These are phyloP conservation scores for Leucophenga montana DNA, from an alignment of 2,888 invertebrate genomes.

Conservation along the genomic window DNA sequence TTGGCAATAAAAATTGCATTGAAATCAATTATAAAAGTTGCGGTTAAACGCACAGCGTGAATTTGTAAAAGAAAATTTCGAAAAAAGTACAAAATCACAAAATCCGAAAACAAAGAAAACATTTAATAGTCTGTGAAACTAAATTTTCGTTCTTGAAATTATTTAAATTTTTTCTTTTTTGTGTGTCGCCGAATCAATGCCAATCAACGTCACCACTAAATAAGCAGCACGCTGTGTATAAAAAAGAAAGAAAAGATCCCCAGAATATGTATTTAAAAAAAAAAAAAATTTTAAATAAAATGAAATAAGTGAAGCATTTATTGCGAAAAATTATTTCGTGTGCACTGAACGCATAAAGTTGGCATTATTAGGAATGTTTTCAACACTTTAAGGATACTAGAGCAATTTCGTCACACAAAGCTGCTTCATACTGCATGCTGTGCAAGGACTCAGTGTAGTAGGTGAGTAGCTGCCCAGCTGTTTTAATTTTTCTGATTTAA, in stretches of 20 bases:
- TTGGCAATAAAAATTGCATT: slow-evolving; percentile 25
- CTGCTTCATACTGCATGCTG: no score
- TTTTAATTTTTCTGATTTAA: neutral
- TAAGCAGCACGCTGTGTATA: neutral
- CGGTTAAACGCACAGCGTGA: no score
- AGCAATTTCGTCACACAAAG: no score
- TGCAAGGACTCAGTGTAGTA: no score
- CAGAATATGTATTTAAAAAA: neutral
- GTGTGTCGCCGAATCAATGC: neutral
- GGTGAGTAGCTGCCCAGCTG: neutral
- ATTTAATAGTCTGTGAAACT: neutral
- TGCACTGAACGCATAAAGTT: neutral
- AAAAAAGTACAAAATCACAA: neutral
- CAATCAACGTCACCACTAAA: no score
- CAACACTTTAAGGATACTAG: neutral
- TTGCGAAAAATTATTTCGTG: neutral
- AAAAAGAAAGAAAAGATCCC: neutral
- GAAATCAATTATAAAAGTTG: no score
- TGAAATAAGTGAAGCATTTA: neutral
- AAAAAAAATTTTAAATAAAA: neutral
- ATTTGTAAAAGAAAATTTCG: neutral
- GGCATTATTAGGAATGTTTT: slow-evolving; percentile 2
- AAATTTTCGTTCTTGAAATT: no score
- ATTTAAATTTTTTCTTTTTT: neutral
- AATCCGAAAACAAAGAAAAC: neutral